Evolutionary conservation across 2,888 invertebrate species (phyloP).

Genomic region (Nomada hirtipes): DNA sequence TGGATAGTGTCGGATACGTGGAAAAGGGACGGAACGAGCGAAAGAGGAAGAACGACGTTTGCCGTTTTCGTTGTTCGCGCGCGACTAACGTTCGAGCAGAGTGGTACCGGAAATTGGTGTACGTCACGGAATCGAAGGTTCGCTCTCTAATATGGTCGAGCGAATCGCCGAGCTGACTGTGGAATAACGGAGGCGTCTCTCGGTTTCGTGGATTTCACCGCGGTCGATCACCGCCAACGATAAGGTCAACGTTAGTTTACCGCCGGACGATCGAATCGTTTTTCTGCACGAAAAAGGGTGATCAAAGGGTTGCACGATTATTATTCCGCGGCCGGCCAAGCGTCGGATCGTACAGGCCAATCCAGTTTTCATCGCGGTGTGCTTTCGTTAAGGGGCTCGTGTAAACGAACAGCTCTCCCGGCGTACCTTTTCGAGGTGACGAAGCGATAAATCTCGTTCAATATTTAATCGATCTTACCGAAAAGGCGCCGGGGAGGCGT

Average conservation of each 20-base stretch:
- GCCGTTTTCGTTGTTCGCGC: constrained; percentile 42
- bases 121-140: constrained; percentile 61
- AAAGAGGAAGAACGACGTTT: not conserved
- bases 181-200: constrained; percentile 32
- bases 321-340: constrained; percentile 8
- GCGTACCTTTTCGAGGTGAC: constrained; percentile 1
- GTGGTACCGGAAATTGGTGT: constrained; percentile 67
- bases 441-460: constrained; percentile 47
- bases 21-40: not conserved
- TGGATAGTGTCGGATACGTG: not conserved
- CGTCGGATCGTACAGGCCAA: not conserved
- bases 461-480: constrained; percentile 49
- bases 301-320: constrained; percentile 55
- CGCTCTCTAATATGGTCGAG: constrained; percentile 26
- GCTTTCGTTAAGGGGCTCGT: constrained; percentile 22
- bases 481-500: constrained; percentile 53
- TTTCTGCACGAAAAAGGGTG: constrained; percentile 57
- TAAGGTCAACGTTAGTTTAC: constrained; percentile 53
- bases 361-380: not conserved
- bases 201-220: constrained; percentile 47
- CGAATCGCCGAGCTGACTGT: constrained; percentile 31
- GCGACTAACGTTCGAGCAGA: constrained; percentile 46
- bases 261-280: constrained; percentile 46
- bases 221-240: constrained; percentile 50
- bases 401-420: not conserved